A percentile compares a stretch with the other conserved stretches of the same genome.
phyloP scores from a whole-genome alignment of 2,888 invertebrate species.

The Drosophila colorata region DNA sequence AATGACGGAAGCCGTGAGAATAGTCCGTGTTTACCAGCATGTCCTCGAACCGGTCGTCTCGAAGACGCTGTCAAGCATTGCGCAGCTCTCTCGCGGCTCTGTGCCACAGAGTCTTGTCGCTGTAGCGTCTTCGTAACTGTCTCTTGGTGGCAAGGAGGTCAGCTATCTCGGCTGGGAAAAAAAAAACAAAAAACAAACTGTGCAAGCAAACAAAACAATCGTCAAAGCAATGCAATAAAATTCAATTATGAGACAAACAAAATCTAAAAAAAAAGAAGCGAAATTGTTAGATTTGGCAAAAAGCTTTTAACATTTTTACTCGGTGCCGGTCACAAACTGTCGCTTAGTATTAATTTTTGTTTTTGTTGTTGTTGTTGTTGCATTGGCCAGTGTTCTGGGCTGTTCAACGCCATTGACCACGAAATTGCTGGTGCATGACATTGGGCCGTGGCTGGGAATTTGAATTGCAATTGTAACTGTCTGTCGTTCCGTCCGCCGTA shows the following conservation, averaged over 20 bases:
- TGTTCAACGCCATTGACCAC: conserved; percentile 68
- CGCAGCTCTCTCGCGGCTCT: too few relatives aligned
- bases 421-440: conserved; percentile 58
- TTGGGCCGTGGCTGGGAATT: conserved; percentile 18
- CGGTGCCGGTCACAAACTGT: conserved; percentile 10
- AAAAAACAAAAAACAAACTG: neutral
- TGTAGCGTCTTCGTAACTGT: too few relatives aligned
- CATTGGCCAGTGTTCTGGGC: conserved; percentile 14
- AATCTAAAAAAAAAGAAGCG: neutral
- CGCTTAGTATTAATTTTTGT: neutral
- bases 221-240: neutral
- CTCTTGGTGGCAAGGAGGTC: too few relatives aligned
- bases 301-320: conserved; percentile 9
- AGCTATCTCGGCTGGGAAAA: too few relatives aligned
- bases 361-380: conserved; percentile 9
- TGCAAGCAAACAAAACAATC: neutral
- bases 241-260: neutral
- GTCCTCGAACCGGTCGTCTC: too few relatives aligned
- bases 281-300: conserved; percentile 10
- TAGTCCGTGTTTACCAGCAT: too few relatives aligned
- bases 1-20: too few relatives aligned
- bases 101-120: too few relatives aligned
- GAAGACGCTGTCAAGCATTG: too few relatives aligned
- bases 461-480: conserved; percentile 21
- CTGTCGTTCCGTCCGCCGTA: neutral